A percentile compares a stretch with the other conserved stretches of the same genome.
Evolutionary conservation across 64 coral and sea anemone species (phyloP).

Genomic region (Actinia equina): DNA sequence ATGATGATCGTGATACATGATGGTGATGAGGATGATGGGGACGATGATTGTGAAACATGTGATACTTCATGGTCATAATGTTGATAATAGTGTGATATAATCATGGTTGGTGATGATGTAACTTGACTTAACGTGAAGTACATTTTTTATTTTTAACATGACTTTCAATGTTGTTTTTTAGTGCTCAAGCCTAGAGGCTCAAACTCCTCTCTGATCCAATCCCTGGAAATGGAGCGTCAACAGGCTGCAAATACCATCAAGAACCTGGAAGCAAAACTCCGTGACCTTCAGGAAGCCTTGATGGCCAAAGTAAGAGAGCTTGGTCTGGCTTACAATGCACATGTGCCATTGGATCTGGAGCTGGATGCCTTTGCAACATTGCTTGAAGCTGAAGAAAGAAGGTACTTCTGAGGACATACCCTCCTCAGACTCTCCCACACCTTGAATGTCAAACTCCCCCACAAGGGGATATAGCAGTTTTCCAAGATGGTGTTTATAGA

Average conservation of each 20-base stretch:
- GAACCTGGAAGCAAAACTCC: conserved; percentile 81
- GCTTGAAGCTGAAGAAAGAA: conserved; percentile 87
- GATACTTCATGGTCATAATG: not conserved
- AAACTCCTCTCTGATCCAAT: conserved; percentile 86
- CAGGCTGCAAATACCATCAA: conserved; percentile 88
- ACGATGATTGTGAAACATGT: not conserved
- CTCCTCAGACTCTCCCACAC: too few relatives aligned
- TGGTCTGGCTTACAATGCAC: conserved; percentile 91
- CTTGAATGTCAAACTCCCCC: too few relatives aligned
- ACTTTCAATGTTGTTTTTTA: not conserved
- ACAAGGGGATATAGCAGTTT: too few relatives aligned
- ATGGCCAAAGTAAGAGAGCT: conserved; percentile 96
- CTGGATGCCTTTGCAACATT: conserved; percentile 89
- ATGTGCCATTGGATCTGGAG: conserved; percentile 85
- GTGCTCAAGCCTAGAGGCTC: conserved; percentile 89
- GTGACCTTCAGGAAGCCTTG: conserved; percentile 86
- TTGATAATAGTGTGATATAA: not conserved
- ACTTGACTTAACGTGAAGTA: not conserved
- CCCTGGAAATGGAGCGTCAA: conserved; percentile 88
- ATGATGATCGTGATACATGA: not conserved
- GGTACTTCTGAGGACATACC: conserved; percentile 18
- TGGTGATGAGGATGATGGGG: not conserved
- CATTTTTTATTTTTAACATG: not conserved
- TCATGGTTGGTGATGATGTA: not conserved
- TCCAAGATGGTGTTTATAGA: too few relatives aligned